These are phyloP conservation scores for Macrosteles quadrilineatus DNA, from an alignment of 1,140 invertebrate species.

Conservation along the genomic window DNA sequence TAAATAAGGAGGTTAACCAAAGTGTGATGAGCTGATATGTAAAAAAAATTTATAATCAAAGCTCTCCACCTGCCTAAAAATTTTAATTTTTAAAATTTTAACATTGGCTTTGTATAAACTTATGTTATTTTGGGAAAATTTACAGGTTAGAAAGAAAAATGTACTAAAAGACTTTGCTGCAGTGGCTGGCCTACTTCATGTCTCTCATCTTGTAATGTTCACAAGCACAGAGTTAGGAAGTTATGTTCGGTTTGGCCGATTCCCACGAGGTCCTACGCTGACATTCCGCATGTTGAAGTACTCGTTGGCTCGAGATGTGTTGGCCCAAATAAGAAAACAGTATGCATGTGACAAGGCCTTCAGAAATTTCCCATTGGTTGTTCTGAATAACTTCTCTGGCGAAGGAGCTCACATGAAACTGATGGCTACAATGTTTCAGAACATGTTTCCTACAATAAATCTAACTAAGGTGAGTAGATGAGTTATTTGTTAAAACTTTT, in stretches of 20 bases:
- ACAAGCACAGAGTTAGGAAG: slow-evolving; percentile 79
- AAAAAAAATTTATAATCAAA: too few species aligned
- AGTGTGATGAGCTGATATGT: too few species aligned
- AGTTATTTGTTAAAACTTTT: too few species aligned
- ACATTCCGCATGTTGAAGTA: slow-evolving; percentile 88
- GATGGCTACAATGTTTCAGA: slow-evolving; percentile 95
- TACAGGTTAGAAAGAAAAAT: slow-evolving; percentile 82
- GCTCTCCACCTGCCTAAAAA: too few species aligned
- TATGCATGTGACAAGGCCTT: slow-evolving; percentile 80
- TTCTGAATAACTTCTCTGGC: slow-evolving; percentile 89
- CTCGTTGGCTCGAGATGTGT: slow-evolving; percentile 79
- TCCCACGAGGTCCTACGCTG: slow-evolving; percentile 81
- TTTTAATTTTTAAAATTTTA: too few species aligned
- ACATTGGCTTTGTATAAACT: too few species aligned
- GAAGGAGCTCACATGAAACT: slow-evolving; percentile 87
- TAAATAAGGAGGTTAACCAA: too few species aligned
- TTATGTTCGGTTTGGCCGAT: slow-evolving; percentile 77
- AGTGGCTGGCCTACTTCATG: slow-evolving; percentile 84
- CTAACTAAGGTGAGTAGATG: slow-evolving; percentile 75
- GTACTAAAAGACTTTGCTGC: slow-evolving; percentile 91
- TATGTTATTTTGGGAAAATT: too few species aligned
- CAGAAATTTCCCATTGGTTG: slow-evolving; percentile 82
- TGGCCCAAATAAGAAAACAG: slow-evolving; percentile 81
- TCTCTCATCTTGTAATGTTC: slow-evolving; percentile 86
- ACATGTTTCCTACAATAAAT: slow-evolving; percentile 98